A percentile compares a stretch with the other conserved stretches of the same genome.
Conservation (phyloP, 1,140 invertebrate genomes). For the Brachionus koreanus region DNA sequence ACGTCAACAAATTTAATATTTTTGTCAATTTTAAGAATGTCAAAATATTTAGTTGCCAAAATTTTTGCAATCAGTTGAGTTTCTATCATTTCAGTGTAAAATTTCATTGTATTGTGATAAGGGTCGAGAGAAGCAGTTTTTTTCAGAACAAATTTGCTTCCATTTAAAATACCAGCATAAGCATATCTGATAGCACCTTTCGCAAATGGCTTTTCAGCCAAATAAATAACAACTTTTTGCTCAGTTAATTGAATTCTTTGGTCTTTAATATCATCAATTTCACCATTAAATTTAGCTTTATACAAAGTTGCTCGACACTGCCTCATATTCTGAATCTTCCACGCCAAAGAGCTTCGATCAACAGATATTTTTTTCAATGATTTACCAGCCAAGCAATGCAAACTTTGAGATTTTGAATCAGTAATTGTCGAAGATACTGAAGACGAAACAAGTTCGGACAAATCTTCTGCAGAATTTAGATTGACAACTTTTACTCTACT, state of each 20-base stretch:
- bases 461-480: background rate
- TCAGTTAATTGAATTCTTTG: background rate
- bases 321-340: background rate
- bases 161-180: background rate
- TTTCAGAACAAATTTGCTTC: background rate
- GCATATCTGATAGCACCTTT: conserved; percentile 31
- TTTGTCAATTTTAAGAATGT: background rate
- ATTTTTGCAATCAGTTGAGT: background rate
- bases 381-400: background rate
- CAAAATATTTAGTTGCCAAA: background rate
- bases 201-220: background rate
- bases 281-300: background rate
- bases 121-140: background rate
- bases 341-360: background rate
- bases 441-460: background rate
- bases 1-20: conserved; percentile 3
- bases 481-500: background rate
- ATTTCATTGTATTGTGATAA: background rate
- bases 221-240: background rate
- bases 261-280: background rate
- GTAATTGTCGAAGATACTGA: background rate
- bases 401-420: background rate
- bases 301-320: background rate
- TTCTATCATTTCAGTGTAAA: conserved; percentile 1
- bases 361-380: background rate